A percentile compares a stretch with the other conserved stretches of the same genome.
These are phyloP conservation scores for Scaeva pyrastri DNA, from an alignment of 2,888 invertebrate species.

Conservation along the genomic window DNA sequence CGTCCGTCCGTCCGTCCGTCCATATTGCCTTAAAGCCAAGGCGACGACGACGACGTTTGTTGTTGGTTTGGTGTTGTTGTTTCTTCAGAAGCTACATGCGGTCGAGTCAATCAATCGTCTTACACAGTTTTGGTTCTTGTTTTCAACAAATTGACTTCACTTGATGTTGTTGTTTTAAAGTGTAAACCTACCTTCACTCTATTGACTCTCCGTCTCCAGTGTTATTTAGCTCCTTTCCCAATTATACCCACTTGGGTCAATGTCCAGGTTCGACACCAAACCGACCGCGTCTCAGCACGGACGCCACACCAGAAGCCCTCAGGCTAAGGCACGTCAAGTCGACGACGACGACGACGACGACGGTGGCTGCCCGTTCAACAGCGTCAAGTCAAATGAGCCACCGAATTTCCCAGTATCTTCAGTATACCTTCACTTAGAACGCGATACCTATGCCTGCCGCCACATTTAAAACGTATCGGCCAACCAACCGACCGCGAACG, in stretches of 20 bases:
- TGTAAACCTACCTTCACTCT: conserved; percentile 2
- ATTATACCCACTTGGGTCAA: conserved; percentile 44
- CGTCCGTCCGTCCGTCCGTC: neutral
- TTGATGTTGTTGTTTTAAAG: conserved; percentile 25
- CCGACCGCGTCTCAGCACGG: neutral
- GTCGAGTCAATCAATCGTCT: conserved; percentile 11
- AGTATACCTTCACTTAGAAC: neutral
- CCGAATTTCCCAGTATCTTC: conserved; percentile 48
- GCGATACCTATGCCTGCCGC: neutral
- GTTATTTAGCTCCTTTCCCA: conserved; percentile 18
- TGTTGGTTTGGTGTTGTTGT: neutral
- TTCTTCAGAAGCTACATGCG: conserved; percentile 11
- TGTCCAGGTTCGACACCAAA: conserved; percentile 29
- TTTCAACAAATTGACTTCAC: conserved; percentile 60
- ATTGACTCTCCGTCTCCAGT: conserved; percentile 7
- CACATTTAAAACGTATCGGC: neutral
- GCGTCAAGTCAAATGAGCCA: conserved; percentile 16
- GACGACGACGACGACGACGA: no score
- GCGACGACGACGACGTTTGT: neutral
- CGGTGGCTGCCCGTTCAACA: no score
- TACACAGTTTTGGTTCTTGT: conserved; percentile 13
- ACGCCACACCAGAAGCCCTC: conserved; percentile 9
- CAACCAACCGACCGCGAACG: neutral
- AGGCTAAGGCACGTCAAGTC: conserved; percentile 15
- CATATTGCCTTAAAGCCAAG: neutral